These are phyloP conservation scores for Megaptera novaeangliae DNA, from an alignment of 2,113 vertebrate genomes.

Conservation along the genomic window DNA sequence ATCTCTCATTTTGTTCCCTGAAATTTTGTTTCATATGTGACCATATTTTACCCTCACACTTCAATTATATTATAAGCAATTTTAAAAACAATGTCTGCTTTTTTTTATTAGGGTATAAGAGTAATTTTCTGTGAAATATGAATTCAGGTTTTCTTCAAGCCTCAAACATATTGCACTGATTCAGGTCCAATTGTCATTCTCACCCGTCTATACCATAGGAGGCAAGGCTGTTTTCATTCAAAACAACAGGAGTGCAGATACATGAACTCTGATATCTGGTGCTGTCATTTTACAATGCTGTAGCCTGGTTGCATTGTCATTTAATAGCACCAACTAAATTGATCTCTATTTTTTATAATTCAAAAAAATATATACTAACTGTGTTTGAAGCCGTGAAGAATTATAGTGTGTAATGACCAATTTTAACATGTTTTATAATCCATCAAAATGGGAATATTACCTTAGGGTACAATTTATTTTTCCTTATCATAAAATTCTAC, in stretches of 20 bases:
- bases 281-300: not conserved
- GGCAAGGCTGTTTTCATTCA: constrained; percentile 18
- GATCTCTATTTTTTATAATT: constrained; percentile 49
- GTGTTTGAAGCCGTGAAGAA: constrained; percentile 61
- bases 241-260: constrained; percentile 31
- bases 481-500: constrained; percentile 59
- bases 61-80: not conserved
- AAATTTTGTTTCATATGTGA: not conserved
- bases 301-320: not conserved
- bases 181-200: not conserved
- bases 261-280: not conserved
- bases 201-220: not conserved
- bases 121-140: not conserved
- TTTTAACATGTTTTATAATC: constrained; percentile 66
- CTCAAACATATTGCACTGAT: not conserved
- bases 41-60: not conserved
- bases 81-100: not conserved
- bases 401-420: constrained; percentile 59
- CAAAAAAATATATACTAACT: constrained; percentile 53
- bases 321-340: constrained; percentile 56
- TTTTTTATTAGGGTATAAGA: not conserved
- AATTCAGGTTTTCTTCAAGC: not conserved
- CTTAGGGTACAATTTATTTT: constrained; percentile 47
- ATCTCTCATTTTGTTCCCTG: not conserved
- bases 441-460: constrained; percentile 68